Conservation (phyloP, 2,888 invertebrate genomes). For the Agelastica alni region DNA sequence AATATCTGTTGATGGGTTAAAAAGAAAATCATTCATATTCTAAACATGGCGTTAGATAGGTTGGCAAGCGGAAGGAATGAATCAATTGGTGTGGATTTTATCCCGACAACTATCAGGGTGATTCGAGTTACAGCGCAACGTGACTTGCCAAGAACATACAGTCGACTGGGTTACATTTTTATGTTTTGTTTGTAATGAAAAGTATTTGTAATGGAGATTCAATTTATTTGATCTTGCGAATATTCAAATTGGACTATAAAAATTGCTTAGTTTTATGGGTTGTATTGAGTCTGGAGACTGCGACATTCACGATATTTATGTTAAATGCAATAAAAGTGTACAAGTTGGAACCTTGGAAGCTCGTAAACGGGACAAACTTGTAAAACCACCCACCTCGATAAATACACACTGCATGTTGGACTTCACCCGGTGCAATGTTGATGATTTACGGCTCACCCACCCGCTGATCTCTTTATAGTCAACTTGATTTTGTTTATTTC, state of each 20-base stretch:
- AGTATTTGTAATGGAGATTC: not conserved
- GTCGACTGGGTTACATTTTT: too few relatives aligned
- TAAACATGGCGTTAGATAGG: too few relatives aligned
- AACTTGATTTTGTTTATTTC: slow-evolving; percentile 48
- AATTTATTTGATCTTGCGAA: slow-evolving; percentile 14
- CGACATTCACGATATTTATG: slow-evolving; percentile 47
- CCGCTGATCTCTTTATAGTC: slow-evolving; percentile 49
- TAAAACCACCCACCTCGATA: slow-evolving; percentile 46
- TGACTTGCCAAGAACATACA: too few relatives aligned
- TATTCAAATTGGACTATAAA: slow-evolving; percentile 24
- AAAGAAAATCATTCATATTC: too few relatives aligned
- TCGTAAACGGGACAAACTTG: slow-evolving; percentile 47
- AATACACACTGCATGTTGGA: slow-evolving; percentile 30
- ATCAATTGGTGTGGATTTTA: too few relatives aligned
- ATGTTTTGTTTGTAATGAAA: not conserved
- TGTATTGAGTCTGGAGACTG: slow-evolving; percentile 35
- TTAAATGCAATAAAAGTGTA: slow-evolving; percentile 45
- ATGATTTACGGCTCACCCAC: slow-evolving; percentile 52
- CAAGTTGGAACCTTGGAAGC: slow-evolving; percentile 36
- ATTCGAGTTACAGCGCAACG: too few relatives aligned
- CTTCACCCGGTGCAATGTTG: slow-evolving; percentile 46
- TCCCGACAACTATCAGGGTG: too few relatives aligned
- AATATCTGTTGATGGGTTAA: too few relatives aligned
- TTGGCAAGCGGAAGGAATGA: too few relatives aligned
- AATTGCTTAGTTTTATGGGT: slow-evolving; percentile 39